A percentile compares a stretch with the other conserved stretches of the same genome.
phyloP scores from a whole-genome alignment of 2,113 vertebrate species.

The Hydropotes inermis region DNA sequence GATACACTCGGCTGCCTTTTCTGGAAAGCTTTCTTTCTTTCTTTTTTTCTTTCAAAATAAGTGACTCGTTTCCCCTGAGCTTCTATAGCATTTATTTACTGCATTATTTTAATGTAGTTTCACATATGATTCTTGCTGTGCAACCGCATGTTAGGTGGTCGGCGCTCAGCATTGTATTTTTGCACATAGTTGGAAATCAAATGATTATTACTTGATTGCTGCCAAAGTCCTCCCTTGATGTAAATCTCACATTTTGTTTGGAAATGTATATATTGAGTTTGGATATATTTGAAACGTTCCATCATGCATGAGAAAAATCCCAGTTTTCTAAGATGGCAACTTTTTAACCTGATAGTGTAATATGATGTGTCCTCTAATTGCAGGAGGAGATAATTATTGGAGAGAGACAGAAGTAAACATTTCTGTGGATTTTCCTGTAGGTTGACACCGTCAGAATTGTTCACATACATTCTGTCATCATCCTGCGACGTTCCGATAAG shows the following conservation, averaged over 20 bases:
- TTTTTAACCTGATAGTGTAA: neutral
- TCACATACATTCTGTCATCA: conserved; percentile 97
- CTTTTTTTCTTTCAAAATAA: neutral
- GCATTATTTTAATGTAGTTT: neutral
- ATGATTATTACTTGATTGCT: neutral
- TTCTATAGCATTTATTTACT: neutral
- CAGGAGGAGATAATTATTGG: neutral
- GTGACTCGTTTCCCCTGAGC: neutral
- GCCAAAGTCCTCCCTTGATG: neutral
- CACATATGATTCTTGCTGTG: neutral
- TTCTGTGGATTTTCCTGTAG: conserved; percentile 62
- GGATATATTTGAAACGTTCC: conserved; percentile 25
- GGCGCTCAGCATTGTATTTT: neutral
- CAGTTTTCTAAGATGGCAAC: conserved; percentile 31
- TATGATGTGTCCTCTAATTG: neutral
- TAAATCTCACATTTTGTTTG: conserved; percentile 46
- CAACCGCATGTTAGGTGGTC: neutral
- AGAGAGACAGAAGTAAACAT: conserved; percentile 22
- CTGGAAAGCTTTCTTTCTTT: neutral
- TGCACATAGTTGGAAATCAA: neutral
- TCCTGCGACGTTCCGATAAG: conserved; percentile 96
- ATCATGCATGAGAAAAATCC: conserved; percentile 14
- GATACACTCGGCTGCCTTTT: neutral
- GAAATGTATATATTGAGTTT: neutral
- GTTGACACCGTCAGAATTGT: conserved; percentile 89